Evolutionary conservation across 53 echinoderm and acorn worm genomes (phyloP).

Genomic region (Glandiceps talaboti): DNA sequence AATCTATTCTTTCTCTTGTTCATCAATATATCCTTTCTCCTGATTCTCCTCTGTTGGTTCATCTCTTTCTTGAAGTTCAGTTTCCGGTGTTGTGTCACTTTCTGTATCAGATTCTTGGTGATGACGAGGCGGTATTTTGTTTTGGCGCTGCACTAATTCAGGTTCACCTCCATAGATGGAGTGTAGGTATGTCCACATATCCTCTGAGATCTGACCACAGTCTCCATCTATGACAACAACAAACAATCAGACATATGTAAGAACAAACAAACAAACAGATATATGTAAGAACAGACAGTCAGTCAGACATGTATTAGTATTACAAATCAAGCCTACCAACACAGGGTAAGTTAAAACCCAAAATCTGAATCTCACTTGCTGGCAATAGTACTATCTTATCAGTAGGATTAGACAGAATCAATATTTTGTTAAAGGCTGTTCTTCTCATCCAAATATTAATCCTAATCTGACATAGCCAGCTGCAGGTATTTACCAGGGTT

Average conservation of each 20-base stretch:
- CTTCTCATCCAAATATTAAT: no score
- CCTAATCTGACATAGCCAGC: no score
- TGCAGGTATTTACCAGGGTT: no score
- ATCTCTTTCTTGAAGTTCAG: background rate
- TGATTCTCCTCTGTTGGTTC: background rate
- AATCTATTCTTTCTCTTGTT: background rate
- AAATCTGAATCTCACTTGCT: no score
- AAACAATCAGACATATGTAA: background rate
- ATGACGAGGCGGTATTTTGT: conserved; percentile 30
- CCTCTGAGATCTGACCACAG: conserved; percentile 85
- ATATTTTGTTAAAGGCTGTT: no score
- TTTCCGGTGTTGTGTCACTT: conserved; percentile 9
- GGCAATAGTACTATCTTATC: no score
- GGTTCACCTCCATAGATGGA: conserved; percentile 90
- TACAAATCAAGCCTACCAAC: no score
- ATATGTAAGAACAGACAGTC: background rate
- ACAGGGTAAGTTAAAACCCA: no score
- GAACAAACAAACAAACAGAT: no score
- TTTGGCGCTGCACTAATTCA: conserved; percentile 55
- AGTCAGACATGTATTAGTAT: no score
- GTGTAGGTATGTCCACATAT: conserved; percentile 84
- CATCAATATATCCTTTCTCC: background rate
- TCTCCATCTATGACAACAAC: conserved; percentile 68
- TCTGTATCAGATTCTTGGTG: conserved; percentile 8
- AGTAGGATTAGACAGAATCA: no score